phyloP scores from a whole-genome alignment of 2,797 vertebrate genomes.

The Chrosomus eos region DNA sequence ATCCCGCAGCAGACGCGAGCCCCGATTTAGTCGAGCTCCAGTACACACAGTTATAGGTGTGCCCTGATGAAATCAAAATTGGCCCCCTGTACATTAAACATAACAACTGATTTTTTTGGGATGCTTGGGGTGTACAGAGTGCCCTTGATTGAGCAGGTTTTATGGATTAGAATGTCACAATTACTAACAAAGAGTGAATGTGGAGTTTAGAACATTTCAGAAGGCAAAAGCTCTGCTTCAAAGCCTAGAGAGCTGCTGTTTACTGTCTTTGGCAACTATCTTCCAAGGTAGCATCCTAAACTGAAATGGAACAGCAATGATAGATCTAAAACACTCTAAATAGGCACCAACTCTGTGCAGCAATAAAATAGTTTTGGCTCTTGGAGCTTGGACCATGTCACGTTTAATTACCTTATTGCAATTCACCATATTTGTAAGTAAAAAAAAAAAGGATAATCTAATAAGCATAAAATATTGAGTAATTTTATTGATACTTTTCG shows the following conservation, averaged over 20 bases:
- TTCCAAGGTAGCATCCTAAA: background rate
- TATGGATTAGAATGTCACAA: constrained; percentile 2
- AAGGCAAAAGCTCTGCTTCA: background rate
- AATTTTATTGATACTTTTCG: background rate
- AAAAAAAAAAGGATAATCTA: background rate
- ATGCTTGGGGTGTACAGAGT: constrained; percentile 12
- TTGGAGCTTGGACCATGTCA: background rate
- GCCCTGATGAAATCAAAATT: constrained; percentile 80
- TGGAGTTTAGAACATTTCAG: constrained; percentile 8
- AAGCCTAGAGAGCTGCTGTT: background rate
- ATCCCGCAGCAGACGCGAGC: constrained; percentile 77
- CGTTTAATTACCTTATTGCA: background rate
- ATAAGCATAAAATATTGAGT: background rate
- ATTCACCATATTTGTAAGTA: background rate
- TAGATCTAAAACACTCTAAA: background rate
- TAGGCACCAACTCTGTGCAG: background rate
- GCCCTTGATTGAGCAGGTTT: constrained; percentile 1
- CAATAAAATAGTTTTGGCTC: background rate
- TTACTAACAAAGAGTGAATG: constrained; percentile 21
- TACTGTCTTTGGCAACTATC: background rate
- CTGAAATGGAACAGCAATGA: background rate
- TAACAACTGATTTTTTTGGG: constrained; percentile 7
- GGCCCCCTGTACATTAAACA: constrained; percentile 59
- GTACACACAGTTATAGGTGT: constrained; percentile 81
- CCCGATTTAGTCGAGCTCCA: constrained; percentile 82